A percentile compares a stretch with the other conserved stretches of the same genome.
These are phyloP conservation scores for Oligia fasciuncula DNA, from an alignment of 2,888 invertebrate genomes.

Conservation along the genomic window DNA sequence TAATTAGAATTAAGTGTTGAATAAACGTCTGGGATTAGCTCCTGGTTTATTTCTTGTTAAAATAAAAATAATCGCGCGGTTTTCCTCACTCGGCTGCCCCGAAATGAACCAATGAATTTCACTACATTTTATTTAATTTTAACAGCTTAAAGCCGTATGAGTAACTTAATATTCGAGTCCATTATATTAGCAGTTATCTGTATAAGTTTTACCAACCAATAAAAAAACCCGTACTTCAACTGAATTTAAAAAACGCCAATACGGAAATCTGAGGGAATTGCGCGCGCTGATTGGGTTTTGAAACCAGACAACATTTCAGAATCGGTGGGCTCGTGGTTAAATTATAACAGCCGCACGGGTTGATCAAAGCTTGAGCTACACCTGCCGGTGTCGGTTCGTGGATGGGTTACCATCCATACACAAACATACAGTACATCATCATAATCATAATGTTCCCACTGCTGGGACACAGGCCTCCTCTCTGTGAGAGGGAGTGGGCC, in stretches of 20 bases:
- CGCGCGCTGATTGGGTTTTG: neutral
- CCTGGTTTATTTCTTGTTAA: conserved; percentile 9
- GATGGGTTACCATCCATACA: neutral
- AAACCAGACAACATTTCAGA: neutral
- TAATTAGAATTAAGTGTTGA: conserved; percentile 23
- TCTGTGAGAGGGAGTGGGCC: no score
- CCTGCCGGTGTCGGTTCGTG: neutral
- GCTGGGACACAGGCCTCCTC: no score
- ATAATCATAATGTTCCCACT: no score
- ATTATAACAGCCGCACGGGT: neutral
- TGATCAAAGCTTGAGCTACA: neutral
- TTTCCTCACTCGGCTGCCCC: neutral
- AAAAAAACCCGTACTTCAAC: neutral
- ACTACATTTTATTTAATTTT: neutral
- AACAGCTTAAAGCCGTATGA: neutral
- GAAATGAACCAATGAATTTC: neutral
- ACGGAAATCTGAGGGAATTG: no score
- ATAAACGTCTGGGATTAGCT: conserved; percentile 23
- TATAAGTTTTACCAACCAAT: neutral
- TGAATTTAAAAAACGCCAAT: neutral
- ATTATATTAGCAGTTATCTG: neutral
- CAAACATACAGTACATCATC: neutral
- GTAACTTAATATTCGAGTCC: no score
- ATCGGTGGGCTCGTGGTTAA: neutral
- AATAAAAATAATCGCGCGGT: neutral